Evolutionary conservation across 1,140 invertebrate genomes (phyloP), one percentile per base, ranked within the genome.

Genomic region (Drosophila nigromelanica): DNA sequence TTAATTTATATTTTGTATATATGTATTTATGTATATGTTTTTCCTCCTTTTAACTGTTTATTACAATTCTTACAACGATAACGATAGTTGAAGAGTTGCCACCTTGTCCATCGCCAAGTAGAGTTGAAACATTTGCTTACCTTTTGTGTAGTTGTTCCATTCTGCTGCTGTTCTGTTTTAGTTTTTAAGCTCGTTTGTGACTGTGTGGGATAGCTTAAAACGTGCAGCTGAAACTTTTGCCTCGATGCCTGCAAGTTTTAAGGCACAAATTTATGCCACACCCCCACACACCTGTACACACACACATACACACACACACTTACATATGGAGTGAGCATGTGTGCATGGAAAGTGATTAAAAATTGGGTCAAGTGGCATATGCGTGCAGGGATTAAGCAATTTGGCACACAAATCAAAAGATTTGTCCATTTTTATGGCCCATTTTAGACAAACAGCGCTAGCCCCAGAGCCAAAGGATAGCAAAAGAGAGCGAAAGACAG

Each of bases 281-380:
- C 27, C 27, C 27, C 27, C 27, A 27, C 27, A 72, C 58, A 45
- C 10, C 21, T 24, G 21, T 24, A 47, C 21, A 48, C 33, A 56
- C 11, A 59, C 24, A 27, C 24, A 72, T n/a, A n/a, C 52, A 45
- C 10, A 47, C 21, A 48, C 33, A 61, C 11, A 47, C 24, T 8
- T 12, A 18, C 4, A n/a, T 11, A 30, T 40, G 60, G 18, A 27
- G 66, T 30, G 63, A 76, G 67, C 75, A 80, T 83, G 81, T 78
- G 81, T 80, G 82, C 78, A 67, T 71, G 78, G 62, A 83, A 80
- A 89, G 85, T 87, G 83, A 89, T 87, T 87, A 87, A 83, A 89
- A 87, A 87, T 87, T 89, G 85, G 83, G 83, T 87, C 83, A 89
- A 87, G 83, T 83, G 76, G 76, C 80, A 55, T 79, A 74, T 89